A percentile compares a stretch with the other conserved stretches of the same genome.
Conservation (phyloP, 2,113 vertebrate species). For the Paramormyrops kingsleyae region DNA sequence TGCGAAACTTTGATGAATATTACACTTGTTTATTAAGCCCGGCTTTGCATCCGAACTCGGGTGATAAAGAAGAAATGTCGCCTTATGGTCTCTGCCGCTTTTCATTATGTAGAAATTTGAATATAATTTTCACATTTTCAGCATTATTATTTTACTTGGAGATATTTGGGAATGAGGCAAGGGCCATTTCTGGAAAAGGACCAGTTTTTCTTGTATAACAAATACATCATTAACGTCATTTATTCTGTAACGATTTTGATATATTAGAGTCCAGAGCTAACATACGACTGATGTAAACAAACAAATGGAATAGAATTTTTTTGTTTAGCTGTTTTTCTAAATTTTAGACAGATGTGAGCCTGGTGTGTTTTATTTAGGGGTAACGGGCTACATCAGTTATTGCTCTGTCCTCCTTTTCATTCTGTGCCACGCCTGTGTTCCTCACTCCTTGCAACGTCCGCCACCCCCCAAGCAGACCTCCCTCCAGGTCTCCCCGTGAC, state of each 20-base stretch:
- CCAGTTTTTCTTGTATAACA: neutral
- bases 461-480: neutral
- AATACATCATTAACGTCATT: neutral
- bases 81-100: neutral
- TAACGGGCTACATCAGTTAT: neutral
- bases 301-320: neutral
- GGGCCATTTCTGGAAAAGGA: neutral
- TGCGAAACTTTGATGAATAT: slow-evolving; percentile 12
- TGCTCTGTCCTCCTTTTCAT: neutral
- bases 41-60: neutral
- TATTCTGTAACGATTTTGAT: neutral
- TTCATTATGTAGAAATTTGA: neutral
- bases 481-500: neutral
- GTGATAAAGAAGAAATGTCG: neutral
- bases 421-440: neutral
- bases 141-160: slow-evolving; percentile 26
- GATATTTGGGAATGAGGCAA: slow-evolving; percentile 32
- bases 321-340: neutral
- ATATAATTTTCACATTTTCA: neutral
- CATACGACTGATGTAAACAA: neutral
- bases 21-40: neutral
- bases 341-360: neutral
- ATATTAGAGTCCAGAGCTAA: neutral
- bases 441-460: neutral
- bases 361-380: neutral